Evolutionary conservation across 1,140 invertebrate genomes (phyloP), one percentile per base, ranked within the genome.

Genomic region (Tetragonula clypearis): DNA sequence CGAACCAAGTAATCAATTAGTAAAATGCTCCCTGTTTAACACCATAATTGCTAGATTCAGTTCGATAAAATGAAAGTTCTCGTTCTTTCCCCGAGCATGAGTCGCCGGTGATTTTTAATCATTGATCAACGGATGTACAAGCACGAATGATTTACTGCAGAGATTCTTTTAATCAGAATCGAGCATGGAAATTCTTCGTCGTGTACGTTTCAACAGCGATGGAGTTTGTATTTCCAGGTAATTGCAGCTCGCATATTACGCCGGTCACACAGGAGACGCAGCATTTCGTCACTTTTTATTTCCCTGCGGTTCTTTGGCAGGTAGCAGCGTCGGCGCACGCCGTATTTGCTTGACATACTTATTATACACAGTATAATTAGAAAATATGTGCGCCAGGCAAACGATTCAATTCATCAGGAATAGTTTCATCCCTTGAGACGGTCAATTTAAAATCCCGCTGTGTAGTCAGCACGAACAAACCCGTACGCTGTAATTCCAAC

Each of bases 331-430:
- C 74, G 23, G 21, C 74, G 55, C 21, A 58, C 26, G 8, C 21
- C 3, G 21, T 60, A 55, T 76, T 60, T 76, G 26, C 55, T 76
- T 23, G 30, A 60, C 74, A 76, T 14, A 60, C 74, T 75, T 75
- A 58, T 76, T 76, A 76, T 55, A 23, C 55, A 3, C 55, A 8
- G 30, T 58, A 35, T 60, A 76, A 76, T 60, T 76, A 60, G 74
- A 58, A 76, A 56, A 60, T 23, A 30, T 49, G 9, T 23, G 26
- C 53, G 19, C 53, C 26, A 23, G 49, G 53, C 11, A 30, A 76
- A 35, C 26, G 74, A 30, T 60, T 23, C 15, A 23, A 19, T 35
- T 58, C 8, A 23, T 55, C 19, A 26, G 21, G 8, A 26, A 53
- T 19, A 72, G 21, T 53, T n/a, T n/a, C 5, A 53, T 53, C 41